A percentile compares a stretch with the other conserved stretches of the same genome.
These are phyloP conservation scores for Enteromius anoplus DNA, from an alignment of 2,797 vertebrate species.

Conservation along the genomic window DNA sequence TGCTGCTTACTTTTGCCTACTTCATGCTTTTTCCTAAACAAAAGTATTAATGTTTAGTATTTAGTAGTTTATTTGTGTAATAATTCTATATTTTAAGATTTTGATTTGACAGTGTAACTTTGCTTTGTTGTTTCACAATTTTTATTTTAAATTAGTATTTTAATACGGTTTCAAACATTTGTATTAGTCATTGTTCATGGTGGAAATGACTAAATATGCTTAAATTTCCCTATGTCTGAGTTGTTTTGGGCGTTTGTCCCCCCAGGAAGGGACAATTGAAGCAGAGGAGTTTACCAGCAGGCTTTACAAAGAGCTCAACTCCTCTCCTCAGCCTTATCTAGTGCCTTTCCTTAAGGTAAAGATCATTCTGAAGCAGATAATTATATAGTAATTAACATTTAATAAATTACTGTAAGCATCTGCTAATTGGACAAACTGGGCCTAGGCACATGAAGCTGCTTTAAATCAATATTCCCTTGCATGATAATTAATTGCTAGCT, in stretches of 20 bases:
- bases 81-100: background rate
- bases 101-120: too few relatives aligned
- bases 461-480: background rate
- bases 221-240: background rate
- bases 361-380: background rate
- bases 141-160: background rate
- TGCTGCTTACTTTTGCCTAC: background rate
- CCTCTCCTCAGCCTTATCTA: conserved; percentile 97
- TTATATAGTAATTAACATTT: conserved; percentile 6
- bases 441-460: background rate
- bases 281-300: conserved; percentile 97
- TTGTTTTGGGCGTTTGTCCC: conserved; percentile 34
- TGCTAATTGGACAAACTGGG: background rate
- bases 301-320: conserved; percentile 96
- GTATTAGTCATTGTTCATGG: background rate
- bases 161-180: background rate
- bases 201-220: background rate
- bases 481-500: background rate
- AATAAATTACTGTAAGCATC: background rate
- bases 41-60: background rate
- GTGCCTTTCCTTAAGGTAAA: conserved; percentile 99
- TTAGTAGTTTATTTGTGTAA: background rate
- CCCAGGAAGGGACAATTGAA: conserved; percentile 93
- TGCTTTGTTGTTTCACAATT: too few relatives aligned
- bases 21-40: background rate